phyloP scores from a whole-genome alignment of 2,888 invertebrate species.

The Arctia plantaginis region DNA sequence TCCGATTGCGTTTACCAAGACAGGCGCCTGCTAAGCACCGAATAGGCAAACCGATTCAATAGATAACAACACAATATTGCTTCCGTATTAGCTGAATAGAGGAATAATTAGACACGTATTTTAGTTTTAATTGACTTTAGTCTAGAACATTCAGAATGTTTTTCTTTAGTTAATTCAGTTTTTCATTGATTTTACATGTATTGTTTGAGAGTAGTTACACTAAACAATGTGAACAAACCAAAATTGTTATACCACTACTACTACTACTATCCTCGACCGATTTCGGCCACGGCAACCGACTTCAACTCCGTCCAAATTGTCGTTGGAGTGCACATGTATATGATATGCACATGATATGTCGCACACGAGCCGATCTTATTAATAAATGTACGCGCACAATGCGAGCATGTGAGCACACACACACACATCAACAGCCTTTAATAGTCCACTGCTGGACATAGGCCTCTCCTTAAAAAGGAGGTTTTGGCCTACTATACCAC shows the following conservation, averaged over 20 bases:
- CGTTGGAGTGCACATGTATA: too few relatives aligned
- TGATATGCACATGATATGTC: too few relatives aligned
- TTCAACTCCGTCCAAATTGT: too few relatives aligned
- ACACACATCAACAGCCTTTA: too few relatives aligned
- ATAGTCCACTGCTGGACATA: too few relatives aligned
- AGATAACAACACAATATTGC: not conserved
- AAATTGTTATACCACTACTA: not conserved
- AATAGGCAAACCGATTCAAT: not conserved
- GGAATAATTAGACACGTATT: not conserved
- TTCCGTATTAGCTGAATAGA: not conserved
- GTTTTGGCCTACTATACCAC: too few relatives aligned
- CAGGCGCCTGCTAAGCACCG: slow-evolving; percentile 13
- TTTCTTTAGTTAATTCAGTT: not conserved
- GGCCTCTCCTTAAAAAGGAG: too few relatives aligned
- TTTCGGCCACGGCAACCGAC: too few relatives aligned
- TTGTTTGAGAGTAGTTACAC: not conserved
- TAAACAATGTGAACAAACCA: not conserved
- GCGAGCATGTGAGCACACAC: too few relatives aligned
- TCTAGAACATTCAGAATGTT: not conserved
- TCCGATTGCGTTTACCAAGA: slow-evolving; percentile 15
- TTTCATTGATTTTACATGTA: not conserved
- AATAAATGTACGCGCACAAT: too few relatives aligned
- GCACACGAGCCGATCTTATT: too few relatives aligned
- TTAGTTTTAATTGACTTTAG: not conserved
- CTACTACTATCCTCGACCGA: too few relatives aligned